Conservation (phyloP, 2,797 vertebrate genomes). For the Poeciliopsis infans region DNA sequence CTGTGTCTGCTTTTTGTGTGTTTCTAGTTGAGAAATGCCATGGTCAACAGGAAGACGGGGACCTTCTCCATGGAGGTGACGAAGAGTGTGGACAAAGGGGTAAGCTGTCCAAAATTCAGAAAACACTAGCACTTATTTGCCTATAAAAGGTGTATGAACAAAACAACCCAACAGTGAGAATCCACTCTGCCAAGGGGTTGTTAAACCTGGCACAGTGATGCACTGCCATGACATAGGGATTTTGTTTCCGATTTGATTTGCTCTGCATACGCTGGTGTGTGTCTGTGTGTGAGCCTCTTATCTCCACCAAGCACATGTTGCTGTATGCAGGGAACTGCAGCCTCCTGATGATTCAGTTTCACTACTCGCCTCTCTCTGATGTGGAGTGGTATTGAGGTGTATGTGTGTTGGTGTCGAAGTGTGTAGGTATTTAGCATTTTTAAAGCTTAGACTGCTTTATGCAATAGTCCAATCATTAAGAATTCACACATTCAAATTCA, state of each 20-base stretch:
- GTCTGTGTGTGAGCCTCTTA: conserved; percentile 74
- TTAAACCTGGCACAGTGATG: conserved; percentile 61
- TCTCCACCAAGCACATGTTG: conserved; percentile 79
- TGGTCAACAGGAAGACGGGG: conserved; percentile 97
- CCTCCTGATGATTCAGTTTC: conserved; percentile 61
- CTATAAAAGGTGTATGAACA: conserved; percentile 43
- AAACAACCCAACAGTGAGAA: conserved; percentile 54
- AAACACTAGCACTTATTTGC: conserved; percentile 17
- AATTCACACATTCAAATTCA: conserved; percentile 33
- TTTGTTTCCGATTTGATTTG: conserved; percentile 73
- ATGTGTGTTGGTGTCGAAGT: background rate
- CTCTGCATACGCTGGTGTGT: conserved; percentile 64
- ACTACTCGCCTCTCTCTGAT: conserved; percentile 43
- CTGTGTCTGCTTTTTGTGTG: conserved; percentile 29
- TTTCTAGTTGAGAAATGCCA: conserved; percentile 93
- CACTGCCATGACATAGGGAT: conserved; percentile 66
- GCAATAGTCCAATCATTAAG: conserved; percentile 51
- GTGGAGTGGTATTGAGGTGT: conserved; percentile 24
- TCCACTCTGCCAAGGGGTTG: conserved; percentile 57
- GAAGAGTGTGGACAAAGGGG: conserved; percentile 99
- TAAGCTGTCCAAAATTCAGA: conserved; percentile 69
- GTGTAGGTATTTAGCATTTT: conserved; percentile 42
- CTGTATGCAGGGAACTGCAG: conserved; percentile 63
- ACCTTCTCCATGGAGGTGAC: conserved; percentile 98
- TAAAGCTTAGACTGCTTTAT: conserved; percentile 45